A percentile compares a stretch with the other conserved stretches of the same genome.
Conservation (phyloP, 2,113 vertebrate genomes). For the Lathamus discolor region DNA sequence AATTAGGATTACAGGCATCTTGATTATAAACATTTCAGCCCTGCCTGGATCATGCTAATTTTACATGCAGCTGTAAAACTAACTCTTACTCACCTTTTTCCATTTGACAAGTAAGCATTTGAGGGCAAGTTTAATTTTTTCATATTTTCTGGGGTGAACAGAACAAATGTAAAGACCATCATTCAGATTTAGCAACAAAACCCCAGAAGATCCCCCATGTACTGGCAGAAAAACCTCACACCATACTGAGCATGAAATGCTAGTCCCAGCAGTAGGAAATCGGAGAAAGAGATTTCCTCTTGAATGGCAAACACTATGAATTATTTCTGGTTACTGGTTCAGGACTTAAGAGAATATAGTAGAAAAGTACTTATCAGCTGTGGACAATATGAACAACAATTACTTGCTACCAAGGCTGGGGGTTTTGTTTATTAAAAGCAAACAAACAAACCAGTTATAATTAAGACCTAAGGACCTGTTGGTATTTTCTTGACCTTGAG, state of each 20-base stretch:
- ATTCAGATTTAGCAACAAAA: neutral
- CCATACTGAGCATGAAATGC: rapidly evolving
- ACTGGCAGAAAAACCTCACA: neutral
- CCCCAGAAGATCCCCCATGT: rapidly evolving
- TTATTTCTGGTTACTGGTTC: neutral
- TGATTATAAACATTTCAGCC: neutral
- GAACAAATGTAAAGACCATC: neutral
- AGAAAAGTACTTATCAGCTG: neutral
- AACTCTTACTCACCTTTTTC: neutral
- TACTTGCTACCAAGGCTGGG: neutral
- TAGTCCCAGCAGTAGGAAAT: neutral
- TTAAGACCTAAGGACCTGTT: neutral
- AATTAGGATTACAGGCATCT: neutral
- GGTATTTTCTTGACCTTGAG: neutral
- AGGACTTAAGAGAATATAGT: neutral
- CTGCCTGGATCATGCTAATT: neutral
- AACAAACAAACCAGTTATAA: neutral
- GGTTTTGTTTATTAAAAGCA: neutral
- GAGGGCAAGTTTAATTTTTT: neutral
- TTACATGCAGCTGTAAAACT: neutral
- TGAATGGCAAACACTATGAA: neutral
- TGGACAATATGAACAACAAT: neutral
- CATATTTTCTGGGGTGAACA: neutral
- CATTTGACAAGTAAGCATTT: neutral
- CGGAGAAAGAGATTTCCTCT: neutral